Evolutionary conservation across 2,113 vertebrate species (phyloP), one percentile per base, ranked within the genome.

Genomic region (Lasiurus cinereus): DNA sequence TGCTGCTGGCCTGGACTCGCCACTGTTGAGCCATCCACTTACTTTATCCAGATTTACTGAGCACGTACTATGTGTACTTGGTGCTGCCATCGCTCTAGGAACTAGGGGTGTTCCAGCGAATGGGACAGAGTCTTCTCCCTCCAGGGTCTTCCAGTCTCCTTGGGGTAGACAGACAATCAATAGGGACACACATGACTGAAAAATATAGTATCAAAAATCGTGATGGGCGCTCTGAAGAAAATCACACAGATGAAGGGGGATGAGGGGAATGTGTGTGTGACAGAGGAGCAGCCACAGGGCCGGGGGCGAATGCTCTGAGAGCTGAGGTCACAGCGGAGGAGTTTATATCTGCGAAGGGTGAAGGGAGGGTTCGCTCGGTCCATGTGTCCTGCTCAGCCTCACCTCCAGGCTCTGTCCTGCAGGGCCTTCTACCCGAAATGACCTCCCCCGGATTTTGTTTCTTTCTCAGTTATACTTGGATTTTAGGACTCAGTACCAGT

Each of bases 341-440:
- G 67, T 27, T n/a, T 13, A 10, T 2, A 0, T 15, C 10, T 54
- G 62, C 2, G 0, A n/a, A 31, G 16, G 12, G 50, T 0, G 2
- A 18, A 1, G 13, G 14, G 18, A 56, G 36, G 59, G 24, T 62
- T 62, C 10, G 9, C 59, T 13, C 33, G 1, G 59, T 36, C 7
- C 8, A 2, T 1, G 13, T 2, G 50, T 21, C 4, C 1, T 52
- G 50, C 29, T 27, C 46, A 0, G 27, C 12, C 73, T 19, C 31
- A 3, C 48, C 73, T 62, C 52, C 7, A 0, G 66, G 48, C 72
- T 54, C 6, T 19, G 8, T 18, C 70, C 88, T 0, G 0, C 31
- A 2, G 33, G 39, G 29, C n/a, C 70, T 69, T 56, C 59, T 6
- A 3, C 24, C 31, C 24, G 78, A 14, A 67, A 24, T 9, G 62